phyloP scores from a whole-genome alignment of 2,888 invertebrate species.

The Patella depressa region DNA sequence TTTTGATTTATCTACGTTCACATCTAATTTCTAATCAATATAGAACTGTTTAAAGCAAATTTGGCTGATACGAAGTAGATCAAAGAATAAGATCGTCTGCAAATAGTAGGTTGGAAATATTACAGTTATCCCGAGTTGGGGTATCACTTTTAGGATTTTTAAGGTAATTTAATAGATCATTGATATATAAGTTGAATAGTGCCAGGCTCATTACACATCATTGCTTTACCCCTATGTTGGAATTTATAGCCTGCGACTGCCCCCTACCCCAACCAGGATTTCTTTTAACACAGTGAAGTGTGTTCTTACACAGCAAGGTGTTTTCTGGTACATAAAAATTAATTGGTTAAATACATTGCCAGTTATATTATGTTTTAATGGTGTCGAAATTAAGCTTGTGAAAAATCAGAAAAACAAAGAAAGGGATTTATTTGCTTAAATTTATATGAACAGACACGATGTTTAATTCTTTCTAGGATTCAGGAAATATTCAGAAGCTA shows the following conservation, averaged over 20 bases:
- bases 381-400: neutral
- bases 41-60: no score
- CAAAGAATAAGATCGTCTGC: neutral
- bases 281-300: no score
- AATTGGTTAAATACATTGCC: neutral
- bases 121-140: neutral
- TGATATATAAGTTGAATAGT: neutral
- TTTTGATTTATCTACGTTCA: no score
- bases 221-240: neutral
- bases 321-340: neutral
- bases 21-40: no score
- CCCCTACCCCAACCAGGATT: neutral
- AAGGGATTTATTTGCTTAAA: neutral
- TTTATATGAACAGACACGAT: neutral
- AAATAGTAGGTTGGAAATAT: neutral
- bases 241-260: neutral
- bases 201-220: neutral
- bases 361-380: neutral
- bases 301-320: neutral
- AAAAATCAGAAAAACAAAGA: neutral
- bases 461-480: neutral
- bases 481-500: neutral
- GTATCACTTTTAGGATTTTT: neutral
- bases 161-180: neutral
- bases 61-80: neutral